Evolutionary conservation across 2,888 invertebrate genomes (phyloP), one percentile per base, ranked within the genome.

Genomic region (Rhodophaea formosa): DNA sequence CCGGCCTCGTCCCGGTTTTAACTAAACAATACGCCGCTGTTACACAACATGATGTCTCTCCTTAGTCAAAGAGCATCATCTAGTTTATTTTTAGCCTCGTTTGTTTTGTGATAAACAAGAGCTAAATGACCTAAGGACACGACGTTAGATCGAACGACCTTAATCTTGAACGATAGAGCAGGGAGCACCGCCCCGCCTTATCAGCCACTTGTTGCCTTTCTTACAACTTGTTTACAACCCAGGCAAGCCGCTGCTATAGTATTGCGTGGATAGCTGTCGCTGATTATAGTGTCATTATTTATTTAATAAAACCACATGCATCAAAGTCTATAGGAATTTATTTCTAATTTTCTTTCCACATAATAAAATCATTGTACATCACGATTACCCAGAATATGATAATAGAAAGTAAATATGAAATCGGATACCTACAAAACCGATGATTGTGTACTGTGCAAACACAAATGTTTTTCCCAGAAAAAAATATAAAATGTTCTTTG

Each of bases 81-180:
- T 42, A 14, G 29, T 52, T 51, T 60, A 52, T 55, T 57, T 60
- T 32, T 23, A 57, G 29, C 8, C n/a, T 23, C 23, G 23, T 53
- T 54, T 45, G 32, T 39, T 43, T 42, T 29, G 35, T 12, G 44
- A 59, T 52, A 56, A 56, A 52, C 52, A 44, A 45, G 52, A 53
- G 55, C 59, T 30, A 52, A 65, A 57, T 62, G 68, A 71, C 70
- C 67, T 71, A 66, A 72, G 65, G 68, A 66, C 65, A 71, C 67
- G 64, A 70, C 70, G 70, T 67, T 78, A 77, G 78, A 74, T 71
- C 72, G 74, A 67, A 70, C 71, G 88, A 85, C 90, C 90, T 89
- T 88, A 86, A 82, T 88, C 90, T 90, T 90, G 90, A 90, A 89
- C 88, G 89, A 88, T 89, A 87, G 79, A 79, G 76, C 62, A 63